phyloP scores from a whole-genome alignment of 2,888 invertebrate species.

The Hyppa rectilinea region DNA sequence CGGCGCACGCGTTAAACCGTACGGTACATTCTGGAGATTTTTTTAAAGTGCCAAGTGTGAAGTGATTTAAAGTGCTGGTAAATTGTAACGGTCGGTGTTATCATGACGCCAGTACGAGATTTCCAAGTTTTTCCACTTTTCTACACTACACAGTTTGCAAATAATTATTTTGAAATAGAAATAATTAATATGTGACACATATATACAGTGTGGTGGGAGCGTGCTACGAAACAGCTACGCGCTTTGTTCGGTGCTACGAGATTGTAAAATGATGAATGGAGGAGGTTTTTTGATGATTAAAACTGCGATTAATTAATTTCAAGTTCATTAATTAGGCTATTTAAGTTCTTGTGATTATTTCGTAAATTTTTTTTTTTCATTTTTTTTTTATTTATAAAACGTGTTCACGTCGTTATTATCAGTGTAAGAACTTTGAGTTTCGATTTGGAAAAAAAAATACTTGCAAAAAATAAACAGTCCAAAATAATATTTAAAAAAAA shows the following conservation, averaged over 20 bases:
- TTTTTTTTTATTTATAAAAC: not conserved
- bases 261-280: slow-evolving; percentile 42
- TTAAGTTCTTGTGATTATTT: not conserved
- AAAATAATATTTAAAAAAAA: not conserved
- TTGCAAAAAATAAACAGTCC: not conserved
- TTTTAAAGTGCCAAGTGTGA: slow-evolving; percentile 81
- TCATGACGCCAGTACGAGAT: slow-evolving; percentile 84
- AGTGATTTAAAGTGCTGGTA: slow-evolving; percentile 80
- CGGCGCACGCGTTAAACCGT: slow-evolving; percentile 77
- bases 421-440: slow-evolving; percentile 15
- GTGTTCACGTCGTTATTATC: not conserved
- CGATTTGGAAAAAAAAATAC: not conserved
- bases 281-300: slow-evolving; percentile 4
- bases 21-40: slow-evolving; percentile 80
- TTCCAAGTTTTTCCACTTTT: slow-evolving; percentile 69
- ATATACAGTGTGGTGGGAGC: slow-evolving; percentile 60
- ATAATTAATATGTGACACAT: slow-evolving; percentile 61
- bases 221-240: slow-evolving; percentile 75
- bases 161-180: slow-evolving; percentile 51
- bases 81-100: slow-evolving; percentile 85
- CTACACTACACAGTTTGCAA: slow-evolving; percentile 68
- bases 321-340: not conserved
- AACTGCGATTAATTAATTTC: not conserved
- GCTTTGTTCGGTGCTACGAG: slow-evolving; percentile 67
- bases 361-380: not conserved